These are phyloP conservation scores for Zaprionus obscuricornis DNA, from an alignment of 2,888 invertebrate genomes.

Conservation along the genomic window DNA sequence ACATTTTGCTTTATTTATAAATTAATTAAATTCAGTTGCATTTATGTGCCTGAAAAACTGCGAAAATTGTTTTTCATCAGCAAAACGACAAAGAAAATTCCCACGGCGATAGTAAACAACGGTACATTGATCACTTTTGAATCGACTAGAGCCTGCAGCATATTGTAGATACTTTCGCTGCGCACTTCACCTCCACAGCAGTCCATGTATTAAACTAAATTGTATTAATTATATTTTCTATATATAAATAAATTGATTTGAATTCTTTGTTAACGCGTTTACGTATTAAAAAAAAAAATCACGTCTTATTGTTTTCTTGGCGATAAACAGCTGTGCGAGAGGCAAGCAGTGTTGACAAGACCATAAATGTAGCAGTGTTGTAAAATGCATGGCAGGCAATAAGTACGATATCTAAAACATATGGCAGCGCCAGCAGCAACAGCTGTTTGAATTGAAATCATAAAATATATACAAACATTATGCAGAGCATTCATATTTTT, in stretches of 20 bases:
- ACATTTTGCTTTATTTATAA: slow-evolving; percentile 53
- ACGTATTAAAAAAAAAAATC: slow-evolving; percentile 36
- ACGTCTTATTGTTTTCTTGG: slow-evolving; percentile 26
- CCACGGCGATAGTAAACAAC: slow-evolving; percentile 81
- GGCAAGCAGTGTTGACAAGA: background rate
- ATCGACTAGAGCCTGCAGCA: slow-evolving; percentile 80
- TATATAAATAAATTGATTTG: slow-evolving; percentile 20
- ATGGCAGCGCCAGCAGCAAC: too few relatives aligned
- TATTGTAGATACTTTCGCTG: slow-evolving; percentile 79
- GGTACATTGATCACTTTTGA: slow-evolving; percentile 81
- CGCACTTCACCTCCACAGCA: slow-evolving; percentile 79
- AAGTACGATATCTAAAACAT: too few relatives aligned
- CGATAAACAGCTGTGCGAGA: slow-evolving; percentile 36
- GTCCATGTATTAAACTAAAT: slow-evolving; percentile 65
- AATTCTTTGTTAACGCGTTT: slow-evolving; percentile 41
- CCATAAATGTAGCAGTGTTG: slow-evolving; percentile 24
- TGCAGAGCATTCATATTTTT: too few relatives aligned
- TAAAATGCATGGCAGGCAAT: background rate
- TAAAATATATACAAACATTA: too few relatives aligned
- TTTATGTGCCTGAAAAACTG: slow-evolving; percentile 78
- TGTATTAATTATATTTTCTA: slow-evolving; percentile 28
- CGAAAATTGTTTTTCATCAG: slow-evolving; percentile 81
- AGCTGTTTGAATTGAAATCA: too few relatives aligned
- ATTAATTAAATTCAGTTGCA: slow-evolving; percentile 46
- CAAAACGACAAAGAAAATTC: slow-evolving; percentile 80